Evolutionary conservation across 2,113 vertebrate genomes (phyloP).

Genomic region (Onychostruthus taczanowskii): DNA sequence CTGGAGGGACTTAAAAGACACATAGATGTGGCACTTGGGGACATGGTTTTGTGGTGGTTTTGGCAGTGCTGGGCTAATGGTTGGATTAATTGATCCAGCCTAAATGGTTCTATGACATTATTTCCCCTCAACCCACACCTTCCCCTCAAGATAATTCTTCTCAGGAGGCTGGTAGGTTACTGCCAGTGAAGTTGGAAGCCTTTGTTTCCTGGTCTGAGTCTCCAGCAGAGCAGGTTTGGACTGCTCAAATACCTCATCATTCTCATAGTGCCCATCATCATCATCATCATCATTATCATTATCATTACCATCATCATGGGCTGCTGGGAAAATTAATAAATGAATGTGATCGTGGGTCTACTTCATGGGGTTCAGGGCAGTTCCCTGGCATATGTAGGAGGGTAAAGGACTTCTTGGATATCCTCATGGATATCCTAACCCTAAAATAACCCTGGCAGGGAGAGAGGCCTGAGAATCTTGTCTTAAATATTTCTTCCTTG

Average conservation of each 20-base stretch:
- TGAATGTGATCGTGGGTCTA: accelerated
- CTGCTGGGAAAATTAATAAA: background rate
- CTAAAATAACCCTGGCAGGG: background rate
- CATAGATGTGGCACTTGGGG: background rate
- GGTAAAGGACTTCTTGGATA: background rate
- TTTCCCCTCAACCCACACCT: background rate
- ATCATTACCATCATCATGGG: background rate
- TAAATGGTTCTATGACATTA: background rate
- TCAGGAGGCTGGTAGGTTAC: background rate
- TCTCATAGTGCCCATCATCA: background rate
- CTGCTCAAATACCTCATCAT: background rate
- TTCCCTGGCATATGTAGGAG: background rate
- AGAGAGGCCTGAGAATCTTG: background rate
- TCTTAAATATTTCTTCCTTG: background rate
- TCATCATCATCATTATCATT: background rate
- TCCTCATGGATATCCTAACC: background rate
- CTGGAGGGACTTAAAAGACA: background rate
- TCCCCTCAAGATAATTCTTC: background rate
- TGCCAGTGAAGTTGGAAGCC: background rate
- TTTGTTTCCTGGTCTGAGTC: background rate
- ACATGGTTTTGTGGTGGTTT: background rate
- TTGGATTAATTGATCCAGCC: background rate
- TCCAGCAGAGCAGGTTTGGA: background rate
- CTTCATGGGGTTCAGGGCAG: background rate
- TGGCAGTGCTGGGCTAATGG: background rate